These are phyloP conservation scores for Argyresthia goedartella DNA, from an alignment of 2,888 invertebrate species.

Conservation along the genomic window DNA sequence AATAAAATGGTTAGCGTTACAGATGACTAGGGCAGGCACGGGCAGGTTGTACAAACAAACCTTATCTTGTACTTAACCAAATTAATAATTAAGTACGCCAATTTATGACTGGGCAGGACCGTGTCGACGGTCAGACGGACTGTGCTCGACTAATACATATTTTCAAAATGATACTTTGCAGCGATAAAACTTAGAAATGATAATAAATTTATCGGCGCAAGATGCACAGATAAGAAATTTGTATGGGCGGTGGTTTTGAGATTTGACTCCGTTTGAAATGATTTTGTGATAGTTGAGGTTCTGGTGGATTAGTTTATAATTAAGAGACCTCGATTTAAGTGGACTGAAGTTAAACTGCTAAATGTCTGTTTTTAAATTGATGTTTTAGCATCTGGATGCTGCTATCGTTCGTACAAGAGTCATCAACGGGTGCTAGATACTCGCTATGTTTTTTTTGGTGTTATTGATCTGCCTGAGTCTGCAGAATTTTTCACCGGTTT, in stretches of 20 bases:
- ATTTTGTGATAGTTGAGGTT: too few relatives aligned
- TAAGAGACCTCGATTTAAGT: too few relatives aligned
- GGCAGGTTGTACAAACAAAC: constrained; percentile 63
- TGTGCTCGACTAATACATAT: neutral
- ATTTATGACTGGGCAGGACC: constrained; percentile 41
- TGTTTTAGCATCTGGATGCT: too few relatives aligned
- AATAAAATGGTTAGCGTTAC: constrained; percentile 63
- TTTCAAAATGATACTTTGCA: neutral
- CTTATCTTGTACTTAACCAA: constrained; percentile 56
- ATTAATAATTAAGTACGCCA: constrained; percentile 66
- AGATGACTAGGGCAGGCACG: constrained; percentile 51
- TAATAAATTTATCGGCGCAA: neutral
- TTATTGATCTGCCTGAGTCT: too few relatives aligned
- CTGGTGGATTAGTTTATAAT: too few relatives aligned
- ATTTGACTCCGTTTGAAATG: too few relatives aligned
- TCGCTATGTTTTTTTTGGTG: too few relatives aligned
- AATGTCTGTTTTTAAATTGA: too few relatives aligned
- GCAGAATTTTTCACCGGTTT: too few relatives aligned
- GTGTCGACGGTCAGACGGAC: neutral
- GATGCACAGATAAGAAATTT: neutral
- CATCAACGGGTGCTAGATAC: too few relatives aligned
- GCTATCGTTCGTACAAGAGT: too few relatives aligned
- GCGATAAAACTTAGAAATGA: neutral
- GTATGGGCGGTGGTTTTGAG: neutral
- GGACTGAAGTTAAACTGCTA: too few relatives aligned